Evolutionary conservation across 1,140 invertebrate genomes (phyloP).

Genomic region (Pseudomyrmex concolor): DNA sequence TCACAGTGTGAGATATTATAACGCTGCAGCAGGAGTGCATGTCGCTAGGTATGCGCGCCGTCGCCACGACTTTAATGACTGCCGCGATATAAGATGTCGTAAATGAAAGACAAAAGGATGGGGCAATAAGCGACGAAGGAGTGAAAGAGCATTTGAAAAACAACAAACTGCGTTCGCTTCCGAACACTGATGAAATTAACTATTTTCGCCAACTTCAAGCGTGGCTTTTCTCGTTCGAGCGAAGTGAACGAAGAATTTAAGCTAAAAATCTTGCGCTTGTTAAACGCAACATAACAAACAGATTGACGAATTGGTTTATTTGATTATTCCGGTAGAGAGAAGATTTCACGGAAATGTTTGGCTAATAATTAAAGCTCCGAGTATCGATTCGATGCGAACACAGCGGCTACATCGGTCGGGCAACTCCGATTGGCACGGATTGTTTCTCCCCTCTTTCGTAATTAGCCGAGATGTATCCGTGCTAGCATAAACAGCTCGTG

Average conservation of each 20-base stretch:
- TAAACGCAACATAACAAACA: not conserved
- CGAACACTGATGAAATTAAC: not conserved
- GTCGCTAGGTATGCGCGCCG: too few species aligned
- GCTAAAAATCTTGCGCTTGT: constrained; percentile 12
- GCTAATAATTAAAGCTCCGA: constrained; percentile 29
- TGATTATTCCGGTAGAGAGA: constrained; percentile 21
- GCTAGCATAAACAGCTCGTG: constrained; percentile 20
- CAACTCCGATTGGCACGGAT: constrained; percentile 10
- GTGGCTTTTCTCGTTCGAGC: not conserved
- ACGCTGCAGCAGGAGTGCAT: not conserved
- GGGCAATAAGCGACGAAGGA: not conserved
- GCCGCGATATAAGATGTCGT: not conserved
- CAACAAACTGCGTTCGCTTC: not conserved
- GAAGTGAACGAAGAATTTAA: not conserved
- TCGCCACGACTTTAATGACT: constrained; percentile 5
- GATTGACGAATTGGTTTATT: constrained; percentile 11
- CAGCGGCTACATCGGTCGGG: not conserved
- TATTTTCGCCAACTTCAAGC: not conserved
- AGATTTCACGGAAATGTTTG: constrained; percentile 3
- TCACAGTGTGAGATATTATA: not conserved
- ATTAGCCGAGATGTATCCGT: constrained; percentile 38
- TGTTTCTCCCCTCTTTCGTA: constrained; percentile 30
- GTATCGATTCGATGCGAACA: constrained; percentile 37
- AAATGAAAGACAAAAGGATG: constrained; percentile 15
- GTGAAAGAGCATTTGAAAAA: not conserved